Conservation (phyloP, 2,113 vertebrate genomes). For the Melanerpes formicivorus region DNA sequence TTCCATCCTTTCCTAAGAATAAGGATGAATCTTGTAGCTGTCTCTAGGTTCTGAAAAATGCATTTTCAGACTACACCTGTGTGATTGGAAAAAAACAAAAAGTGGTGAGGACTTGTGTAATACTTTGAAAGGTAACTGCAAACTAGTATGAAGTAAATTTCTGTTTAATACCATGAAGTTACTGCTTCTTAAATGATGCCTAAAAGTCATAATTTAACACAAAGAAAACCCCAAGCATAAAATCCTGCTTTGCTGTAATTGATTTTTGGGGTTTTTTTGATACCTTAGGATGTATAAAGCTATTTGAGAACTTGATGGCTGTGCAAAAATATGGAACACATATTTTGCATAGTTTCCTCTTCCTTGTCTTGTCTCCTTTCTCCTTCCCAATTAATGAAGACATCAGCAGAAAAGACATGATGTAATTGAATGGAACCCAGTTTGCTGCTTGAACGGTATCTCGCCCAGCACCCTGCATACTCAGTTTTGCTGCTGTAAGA, state of each 20-base stretch:
- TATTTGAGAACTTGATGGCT: background rate
- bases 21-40: background rate
- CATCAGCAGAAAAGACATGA: background rate
- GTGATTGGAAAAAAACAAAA: background rate
- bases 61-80: background rate
- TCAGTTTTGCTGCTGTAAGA: background rate
- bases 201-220: background rate
- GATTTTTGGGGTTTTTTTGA: background rate
- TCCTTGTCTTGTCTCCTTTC: background rate
- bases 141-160: background rate
- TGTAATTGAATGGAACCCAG: background rate
- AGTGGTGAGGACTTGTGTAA: background rate
- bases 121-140: background rate
- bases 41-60: slow-evolving; percentile 4
- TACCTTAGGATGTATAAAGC: background rate
- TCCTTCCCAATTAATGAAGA: background rate
- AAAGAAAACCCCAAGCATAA: background rate
- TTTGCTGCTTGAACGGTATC: background rate
- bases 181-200: background rate
- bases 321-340: background rate
- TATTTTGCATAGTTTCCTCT: background rate
- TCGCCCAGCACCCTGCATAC: background rate
- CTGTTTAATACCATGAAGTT: background rate
- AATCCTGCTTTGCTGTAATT: background rate
- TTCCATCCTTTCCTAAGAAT: background rate